Evolutionary conservation across 2,888 invertebrate genomes (phyloP), one percentile per base, ranked within the genome.

Genomic region (Hyles lineata): DNA sequence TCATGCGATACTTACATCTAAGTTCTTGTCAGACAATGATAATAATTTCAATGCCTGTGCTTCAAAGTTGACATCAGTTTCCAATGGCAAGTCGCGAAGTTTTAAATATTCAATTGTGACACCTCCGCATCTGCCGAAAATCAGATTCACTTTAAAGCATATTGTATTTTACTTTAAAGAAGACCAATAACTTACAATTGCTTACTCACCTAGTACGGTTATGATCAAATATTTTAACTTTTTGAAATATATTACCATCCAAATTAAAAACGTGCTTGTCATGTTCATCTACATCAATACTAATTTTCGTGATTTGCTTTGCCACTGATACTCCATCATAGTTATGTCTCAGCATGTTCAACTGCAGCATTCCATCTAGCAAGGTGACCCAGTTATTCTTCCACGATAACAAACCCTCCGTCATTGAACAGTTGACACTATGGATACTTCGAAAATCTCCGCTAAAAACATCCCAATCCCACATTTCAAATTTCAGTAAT

Each of bases 281-380:
- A 73, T 90, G 89, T 43, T 81, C 75, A 3, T 78, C 70, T 0
- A 84, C 74, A 73, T 90, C 80, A 32, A 92, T 88, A 23, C 70
- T 70, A 0, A 91, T 76, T 21, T 76, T 81, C 67, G 83, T 82
- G 2, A 91, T 85, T 6, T 80, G 81, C 0, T 96, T 96, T 0
- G 97, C 97, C 21, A 97, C 91, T 69, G 96, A 92, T 0, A 97
- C 90, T 1, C 95, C 93, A 70, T 96, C 95, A 1, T 96, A 92
- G n/a, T 95, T 91, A 63, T 95, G 91, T 50, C 95, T 95, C n/a
- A 97, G 83, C n/a, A 96, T 94, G 71, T 96, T 95, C 74, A 97
- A 95, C 90, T 98, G 98, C 19, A 98, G 88, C 95, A 98, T 96
- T 0, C 97, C 96, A 87, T 98, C 98, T 80, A 98, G 93, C 80